These are phyloP conservation scores for Troilus luridus DNA, from an alignment of 2,888 invertebrate genomes.

Conservation along the genomic window DNA sequence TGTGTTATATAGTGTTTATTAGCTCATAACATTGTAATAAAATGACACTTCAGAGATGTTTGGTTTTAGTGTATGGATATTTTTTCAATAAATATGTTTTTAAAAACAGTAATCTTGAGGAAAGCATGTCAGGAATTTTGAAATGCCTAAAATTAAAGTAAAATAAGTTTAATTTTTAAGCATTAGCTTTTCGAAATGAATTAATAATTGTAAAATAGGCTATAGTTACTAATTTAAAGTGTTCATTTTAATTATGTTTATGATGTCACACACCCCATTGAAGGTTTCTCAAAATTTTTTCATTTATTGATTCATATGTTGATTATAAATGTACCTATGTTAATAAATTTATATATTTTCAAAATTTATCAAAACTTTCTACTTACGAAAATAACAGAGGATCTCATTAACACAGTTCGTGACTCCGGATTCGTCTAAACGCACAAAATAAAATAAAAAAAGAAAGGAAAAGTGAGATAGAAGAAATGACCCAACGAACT, in stretches of 20 bases:
- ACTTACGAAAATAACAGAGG: constrained; percentile 42
- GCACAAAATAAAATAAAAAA: constrained; percentile 11
- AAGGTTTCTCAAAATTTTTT: not conserved
- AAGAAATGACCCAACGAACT: constrained; percentile 14
- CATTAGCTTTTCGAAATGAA: not conserved
- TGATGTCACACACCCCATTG: not conserved
- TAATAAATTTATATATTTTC: not conserved
- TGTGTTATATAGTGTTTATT: too few relatives aligned
- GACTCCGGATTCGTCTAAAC: not conserved
- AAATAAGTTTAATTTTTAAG: not conserved
- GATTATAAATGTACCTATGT: not conserved
- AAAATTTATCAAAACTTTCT: not conserved
- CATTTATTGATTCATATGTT: too few relatives aligned
- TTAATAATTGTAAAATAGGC: too few relatives aligned
- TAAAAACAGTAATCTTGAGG: not conserved
- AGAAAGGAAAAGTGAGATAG: not conserved
- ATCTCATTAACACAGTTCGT: constrained; percentile 33
- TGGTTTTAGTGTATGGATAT: too few relatives aligned
- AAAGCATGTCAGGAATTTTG: not conserved
- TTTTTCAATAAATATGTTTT: not conserved
- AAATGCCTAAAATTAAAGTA: not conserved
- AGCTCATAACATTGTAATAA: too few relatives aligned
- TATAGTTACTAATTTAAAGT: not conserved
- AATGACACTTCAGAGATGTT: too few relatives aligned
- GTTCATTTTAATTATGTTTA: not conserved